phyloP scores from a whole-genome alignment of 2,113 vertebrate genomes.

The Oryzias javanicus region DNA sequence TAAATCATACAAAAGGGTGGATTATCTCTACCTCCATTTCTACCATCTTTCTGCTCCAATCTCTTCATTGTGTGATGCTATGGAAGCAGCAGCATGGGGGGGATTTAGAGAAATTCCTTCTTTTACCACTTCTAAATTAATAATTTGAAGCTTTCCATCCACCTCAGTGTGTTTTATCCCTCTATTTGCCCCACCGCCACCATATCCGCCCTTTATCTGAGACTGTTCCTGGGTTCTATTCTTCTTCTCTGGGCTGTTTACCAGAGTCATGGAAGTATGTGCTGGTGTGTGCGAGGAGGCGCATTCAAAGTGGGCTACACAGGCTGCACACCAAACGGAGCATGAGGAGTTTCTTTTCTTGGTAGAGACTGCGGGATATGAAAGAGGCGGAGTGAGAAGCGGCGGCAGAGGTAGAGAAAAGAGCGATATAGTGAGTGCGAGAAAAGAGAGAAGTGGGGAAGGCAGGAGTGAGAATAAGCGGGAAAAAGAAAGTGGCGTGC shows the following conservation, averaged over 20 bases:
- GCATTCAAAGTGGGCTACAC: conserved; percentile 53
- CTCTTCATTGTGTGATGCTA: conserved; percentile 62
- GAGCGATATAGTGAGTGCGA: conserved; percentile 24
- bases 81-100: conserved; percentile 41
- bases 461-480: background rate
- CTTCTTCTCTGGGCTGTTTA: conserved; percentile 64
- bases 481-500: conserved; percentile 4
- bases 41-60: conserved; percentile 42
- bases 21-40: conserved; percentile 68
- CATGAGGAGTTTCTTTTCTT: conserved; percentile 50
- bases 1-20: conserved; percentile 66
- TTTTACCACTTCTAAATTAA: conserved; percentile 70
- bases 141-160: conserved; percentile 70
- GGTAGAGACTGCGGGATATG: conserved; percentile 50
- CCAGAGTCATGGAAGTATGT: conserved; percentile 45
- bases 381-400: conserved; percentile 39
- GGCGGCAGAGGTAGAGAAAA: conserved; percentile 24
- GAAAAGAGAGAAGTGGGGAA: background rate
- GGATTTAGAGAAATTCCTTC: conserved; percentile 54
- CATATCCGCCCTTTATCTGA: conserved; percentile 51
- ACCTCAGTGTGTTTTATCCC: conserved; percentile 66
- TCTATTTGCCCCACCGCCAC: conserved; percentile 37
- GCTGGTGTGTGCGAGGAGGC: conserved; percentile 18
- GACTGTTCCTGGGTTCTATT: conserved; percentile 65
- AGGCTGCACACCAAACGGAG: conserved; percentile 53